Evolutionary conservation across 1,140 invertebrate species (phyloP).

Genomic region (Hydropsyche tenuis): DNA sequence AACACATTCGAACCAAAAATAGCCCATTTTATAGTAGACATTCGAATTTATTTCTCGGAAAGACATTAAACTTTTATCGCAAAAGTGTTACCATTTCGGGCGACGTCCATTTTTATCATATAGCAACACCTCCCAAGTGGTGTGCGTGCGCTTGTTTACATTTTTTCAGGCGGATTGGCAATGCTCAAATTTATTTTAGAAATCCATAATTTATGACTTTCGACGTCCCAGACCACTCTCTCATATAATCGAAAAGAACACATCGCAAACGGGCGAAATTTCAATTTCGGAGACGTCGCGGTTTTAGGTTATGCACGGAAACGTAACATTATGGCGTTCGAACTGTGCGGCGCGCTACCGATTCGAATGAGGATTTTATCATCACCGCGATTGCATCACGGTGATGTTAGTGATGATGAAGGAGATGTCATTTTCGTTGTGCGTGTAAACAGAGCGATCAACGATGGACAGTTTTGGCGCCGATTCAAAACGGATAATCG

Average conservation of each 20-base stretch:
- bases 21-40: too few relatives aligned
- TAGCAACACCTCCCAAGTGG: not conserved
- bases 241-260: conserved; percentile 5
- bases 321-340: not conserved
- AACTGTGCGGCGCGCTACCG: conserved; percentile 10
- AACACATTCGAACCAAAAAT: too few relatives aligned
- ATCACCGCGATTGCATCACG: too few relatives aligned
- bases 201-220: not conserved
- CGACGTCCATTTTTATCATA: not conserved
- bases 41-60: too few relatives aligned
- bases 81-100: not conserved
- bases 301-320: conserved; percentile 32
- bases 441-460: too few relatives aligned
- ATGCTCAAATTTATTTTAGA: not conserved
- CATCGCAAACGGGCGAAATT: not conserved
- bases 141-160: conserved; percentile 15
- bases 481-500: not conserved
- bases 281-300: not conserved
- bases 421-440: too few relatives aligned
- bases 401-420: too few relatives aligned
- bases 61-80: not conserved
- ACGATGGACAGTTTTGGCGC: not conserved
- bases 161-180: not conserved
- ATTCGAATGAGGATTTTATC: too few relatives aligned
- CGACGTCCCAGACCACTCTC: too few relatives aligned